Conservation (phyloP, 2,113 vertebrate genomes). For the Conger conger region DNA sequence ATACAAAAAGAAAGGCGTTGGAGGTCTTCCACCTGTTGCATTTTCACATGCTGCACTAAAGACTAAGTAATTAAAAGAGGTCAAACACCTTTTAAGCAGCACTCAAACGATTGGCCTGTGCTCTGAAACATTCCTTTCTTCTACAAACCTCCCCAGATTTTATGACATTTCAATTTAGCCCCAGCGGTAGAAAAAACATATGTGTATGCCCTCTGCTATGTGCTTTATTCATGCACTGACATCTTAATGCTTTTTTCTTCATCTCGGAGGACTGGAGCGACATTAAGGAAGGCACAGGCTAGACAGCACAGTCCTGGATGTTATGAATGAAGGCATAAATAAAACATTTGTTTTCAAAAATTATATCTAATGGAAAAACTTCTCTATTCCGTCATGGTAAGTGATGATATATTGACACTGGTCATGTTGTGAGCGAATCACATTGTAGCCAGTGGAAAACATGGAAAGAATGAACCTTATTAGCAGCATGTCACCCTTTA, state of each 20-base stretch:
- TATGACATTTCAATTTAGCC: conserved; percentile 22
- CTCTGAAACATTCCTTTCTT: neutral
- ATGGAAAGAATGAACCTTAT: conserved; percentile 41
- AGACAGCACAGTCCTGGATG: neutral
- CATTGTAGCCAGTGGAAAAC: conserved; percentile 42
- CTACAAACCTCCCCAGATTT: neutral
- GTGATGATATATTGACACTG: conserved; percentile 45
- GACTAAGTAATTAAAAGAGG: conserved; percentile 1
- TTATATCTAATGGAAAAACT: conserved; percentile 55
- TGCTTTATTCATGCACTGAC: neutral
- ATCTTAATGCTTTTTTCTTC: neutral
- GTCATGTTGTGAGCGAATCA: conserved; percentile 51
- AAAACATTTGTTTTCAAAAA: conserved; percentile 14
- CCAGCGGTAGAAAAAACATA: neutral
- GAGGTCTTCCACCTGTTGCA: neutral
- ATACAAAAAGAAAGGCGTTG: neutral
- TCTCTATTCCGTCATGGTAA: conserved; percentile 46
- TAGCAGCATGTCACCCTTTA: conserved; percentile 49
- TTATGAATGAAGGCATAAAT: conserved; percentile 15
- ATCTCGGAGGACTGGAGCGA: neutral
- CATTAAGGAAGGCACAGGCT: neutral
- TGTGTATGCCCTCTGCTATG: neutral
- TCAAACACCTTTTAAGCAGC: neutral
- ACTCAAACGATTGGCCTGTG: neutral
- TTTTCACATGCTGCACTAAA: conserved; percentile 7